These are phyloP conservation scores for Martes martes DNA, from an alignment of 2,113 vertebrate genomes.

Conservation along the genomic window DNA sequence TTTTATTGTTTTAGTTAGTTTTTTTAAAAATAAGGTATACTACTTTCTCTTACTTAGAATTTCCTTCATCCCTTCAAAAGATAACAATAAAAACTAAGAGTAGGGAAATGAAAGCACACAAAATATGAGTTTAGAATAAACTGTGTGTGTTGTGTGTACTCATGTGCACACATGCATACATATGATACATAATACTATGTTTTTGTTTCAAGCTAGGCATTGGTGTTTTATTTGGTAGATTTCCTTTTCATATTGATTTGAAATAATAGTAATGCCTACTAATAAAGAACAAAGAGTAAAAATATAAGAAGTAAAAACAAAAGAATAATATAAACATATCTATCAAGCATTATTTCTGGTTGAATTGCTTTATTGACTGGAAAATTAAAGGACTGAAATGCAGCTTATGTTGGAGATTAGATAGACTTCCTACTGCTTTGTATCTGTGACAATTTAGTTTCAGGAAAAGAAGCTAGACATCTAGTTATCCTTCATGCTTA, in stretches of 20 bases:
- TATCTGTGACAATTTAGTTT: background rate
- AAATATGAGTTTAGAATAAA: background rate
- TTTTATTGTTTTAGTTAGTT: background rate
- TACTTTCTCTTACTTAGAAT: background rate
- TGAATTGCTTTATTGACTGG: background rate
- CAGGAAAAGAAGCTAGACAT: background rate
- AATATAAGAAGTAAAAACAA: background rate
- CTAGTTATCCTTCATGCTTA: background rate
- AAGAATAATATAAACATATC: background rate
- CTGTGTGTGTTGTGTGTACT: background rate
- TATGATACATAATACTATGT: background rate
- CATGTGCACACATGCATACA: background rate
- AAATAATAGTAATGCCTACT: background rate
- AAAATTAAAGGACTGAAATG: background rate
- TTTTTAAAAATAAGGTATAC: background rate
- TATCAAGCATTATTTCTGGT: background rate
- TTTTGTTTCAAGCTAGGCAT: background rate
- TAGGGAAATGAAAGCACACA: background rate
- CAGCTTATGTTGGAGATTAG: background rate
- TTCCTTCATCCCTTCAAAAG: background rate
- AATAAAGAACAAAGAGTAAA: background rate
- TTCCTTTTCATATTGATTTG: background rate
- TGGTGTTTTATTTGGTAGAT: background rate
- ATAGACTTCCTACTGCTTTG: background rate
- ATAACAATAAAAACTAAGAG: background rate